Evolutionary conservation across 2,888 invertebrate genomes (phyloP).

Genomic region (Epinotia bilunana): DNA sequence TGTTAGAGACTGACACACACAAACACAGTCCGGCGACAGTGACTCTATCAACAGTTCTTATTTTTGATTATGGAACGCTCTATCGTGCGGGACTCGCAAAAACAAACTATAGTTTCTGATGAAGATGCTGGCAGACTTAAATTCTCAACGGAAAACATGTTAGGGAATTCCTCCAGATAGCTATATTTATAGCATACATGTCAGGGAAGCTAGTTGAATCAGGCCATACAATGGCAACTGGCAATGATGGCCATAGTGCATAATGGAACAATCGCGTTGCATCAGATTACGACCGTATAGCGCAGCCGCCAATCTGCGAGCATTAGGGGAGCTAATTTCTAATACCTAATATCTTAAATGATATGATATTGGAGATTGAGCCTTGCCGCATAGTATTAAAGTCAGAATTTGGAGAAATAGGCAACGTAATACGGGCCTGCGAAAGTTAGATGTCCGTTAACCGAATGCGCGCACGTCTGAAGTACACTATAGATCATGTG

Average conservation of each 20-base stretch:
- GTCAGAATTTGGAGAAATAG: background rate
- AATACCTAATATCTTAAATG: background rate
- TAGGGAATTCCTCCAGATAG: background rate
- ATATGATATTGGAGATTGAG: background rate
- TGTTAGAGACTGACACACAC: too few relatives aligned
- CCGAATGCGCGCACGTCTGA: background rate
- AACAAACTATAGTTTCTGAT: too few relatives aligned
- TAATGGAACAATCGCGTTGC: constrained; percentile 41
- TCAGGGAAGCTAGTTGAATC: constrained; percentile 24
- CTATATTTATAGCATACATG: background rate
- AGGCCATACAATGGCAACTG: constrained; percentile 21
- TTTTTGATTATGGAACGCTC: too few relatives aligned
- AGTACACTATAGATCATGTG: constrained; percentile 16
- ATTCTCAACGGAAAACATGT: background rate
- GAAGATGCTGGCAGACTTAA: background rate
- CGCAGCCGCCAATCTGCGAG: constrained; percentile 31
- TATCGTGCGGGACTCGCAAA: too few relatives aligned
- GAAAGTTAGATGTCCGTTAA: constrained; percentile 2
- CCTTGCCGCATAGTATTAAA: background rate
- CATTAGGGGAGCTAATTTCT: constrained; percentile 22
- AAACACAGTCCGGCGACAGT: too few relatives aligned
- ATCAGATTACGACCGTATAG: constrained; percentile 34
- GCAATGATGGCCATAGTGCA: constrained; percentile 19
- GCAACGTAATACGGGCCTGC: background rate
- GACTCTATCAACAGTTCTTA: too few relatives aligned